These are phyloP conservation scores for Hydropsyche tenuis DNA, from an alignment of 1,140 invertebrate genomes.

Conservation along the genomic window DNA sequence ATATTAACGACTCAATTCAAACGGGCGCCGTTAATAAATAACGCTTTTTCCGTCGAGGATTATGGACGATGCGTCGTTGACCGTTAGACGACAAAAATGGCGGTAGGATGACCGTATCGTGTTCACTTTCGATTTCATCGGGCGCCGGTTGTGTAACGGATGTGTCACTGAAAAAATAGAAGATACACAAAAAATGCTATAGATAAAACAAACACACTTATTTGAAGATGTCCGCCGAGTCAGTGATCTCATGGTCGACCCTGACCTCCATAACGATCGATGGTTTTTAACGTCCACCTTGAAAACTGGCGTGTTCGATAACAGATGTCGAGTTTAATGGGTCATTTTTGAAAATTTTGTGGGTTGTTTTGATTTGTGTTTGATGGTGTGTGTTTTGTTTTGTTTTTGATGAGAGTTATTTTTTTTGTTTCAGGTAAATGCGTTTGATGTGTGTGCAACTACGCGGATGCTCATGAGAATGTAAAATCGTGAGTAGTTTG, in stretches of 20 bases:
- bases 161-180: background rate
- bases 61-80: background rate
- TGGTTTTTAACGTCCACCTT: conserved; percentile 12
- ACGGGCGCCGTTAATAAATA: too few relatives aligned
- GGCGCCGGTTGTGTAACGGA: background rate
- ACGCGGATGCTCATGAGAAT: background rate
- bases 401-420: background rate
- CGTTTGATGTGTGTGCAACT: background rate
- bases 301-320: background rate
- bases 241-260: background rate
- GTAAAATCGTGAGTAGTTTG: background rate
- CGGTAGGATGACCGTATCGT: background rate
- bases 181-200: background rate
- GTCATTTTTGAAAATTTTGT: too few relatives aligned
- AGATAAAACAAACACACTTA: conserved; percentile 9
- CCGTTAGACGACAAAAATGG: conserved; percentile 1
- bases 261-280: background rate
- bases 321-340: background rate
- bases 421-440: conserved; percentile 13
- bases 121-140: conserved; percentile 20
- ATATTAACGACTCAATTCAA: too few relatives aligned
- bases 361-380: too few relatives aligned
- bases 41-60: too few relatives aligned
- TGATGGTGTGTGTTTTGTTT: too few relatives aligned
- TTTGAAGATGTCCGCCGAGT: background rate